A percentile compares a stretch with the other conserved stretches of the same genome.
Conservation (phyloP, 2,888 invertebrate genomes). For the Hemithea aestivaria region DNA sequence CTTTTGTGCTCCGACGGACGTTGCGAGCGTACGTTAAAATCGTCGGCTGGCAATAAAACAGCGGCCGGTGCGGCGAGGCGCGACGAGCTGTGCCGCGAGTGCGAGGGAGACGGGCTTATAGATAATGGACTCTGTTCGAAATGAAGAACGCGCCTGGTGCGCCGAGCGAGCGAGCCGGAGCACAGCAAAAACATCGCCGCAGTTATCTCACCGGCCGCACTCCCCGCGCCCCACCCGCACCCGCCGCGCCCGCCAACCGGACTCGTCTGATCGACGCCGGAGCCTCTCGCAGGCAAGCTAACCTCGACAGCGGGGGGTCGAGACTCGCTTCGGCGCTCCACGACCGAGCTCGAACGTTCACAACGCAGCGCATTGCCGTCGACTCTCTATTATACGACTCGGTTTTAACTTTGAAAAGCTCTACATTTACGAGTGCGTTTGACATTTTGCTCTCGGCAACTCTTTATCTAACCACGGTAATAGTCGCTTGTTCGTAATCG, state of each 20-base stretch:
- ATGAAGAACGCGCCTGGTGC: constrained; percentile 74
- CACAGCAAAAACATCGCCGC: constrained; percentile 75
- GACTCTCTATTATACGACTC: constrained; percentile 50
- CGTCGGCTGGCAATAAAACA: constrained; percentile 79
- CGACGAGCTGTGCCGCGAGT: constrained; percentile 62
- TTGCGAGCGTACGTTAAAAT: constrained; percentile 80
- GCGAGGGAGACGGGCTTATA: constrained; percentile 64
- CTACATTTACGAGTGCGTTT: constrained; percentile 54
- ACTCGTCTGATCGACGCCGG: constrained; percentile 66
- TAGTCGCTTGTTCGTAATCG: constrained; percentile 49
- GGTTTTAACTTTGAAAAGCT: constrained; percentile 62
- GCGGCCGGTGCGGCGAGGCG: constrained; percentile 77
- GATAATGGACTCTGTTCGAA: constrained; percentile 76
- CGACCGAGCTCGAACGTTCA: constrained; percentile 49
- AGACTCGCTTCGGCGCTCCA: constrained; percentile 49
- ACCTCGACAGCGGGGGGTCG: constrained; percentile 76
- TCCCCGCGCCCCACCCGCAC: constrained; percentile 34
- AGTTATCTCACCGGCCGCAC: constrained; percentile 60
- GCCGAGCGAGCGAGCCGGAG: constrained; percentile 71
- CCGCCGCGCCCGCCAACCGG: constrained; percentile 51
- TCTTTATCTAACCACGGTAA: constrained; percentile 51
- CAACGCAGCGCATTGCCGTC: constrained; percentile 48
- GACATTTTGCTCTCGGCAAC: constrained; percentile 49
- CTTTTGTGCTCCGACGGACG: constrained; percentile 78
- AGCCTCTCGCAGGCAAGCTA: constrained; percentile 70